These are phyloP conservation scores for Tautogolabrus adspersus DNA, from an alignment of 2,113 vertebrate genomes.

Conservation along the genomic window DNA sequence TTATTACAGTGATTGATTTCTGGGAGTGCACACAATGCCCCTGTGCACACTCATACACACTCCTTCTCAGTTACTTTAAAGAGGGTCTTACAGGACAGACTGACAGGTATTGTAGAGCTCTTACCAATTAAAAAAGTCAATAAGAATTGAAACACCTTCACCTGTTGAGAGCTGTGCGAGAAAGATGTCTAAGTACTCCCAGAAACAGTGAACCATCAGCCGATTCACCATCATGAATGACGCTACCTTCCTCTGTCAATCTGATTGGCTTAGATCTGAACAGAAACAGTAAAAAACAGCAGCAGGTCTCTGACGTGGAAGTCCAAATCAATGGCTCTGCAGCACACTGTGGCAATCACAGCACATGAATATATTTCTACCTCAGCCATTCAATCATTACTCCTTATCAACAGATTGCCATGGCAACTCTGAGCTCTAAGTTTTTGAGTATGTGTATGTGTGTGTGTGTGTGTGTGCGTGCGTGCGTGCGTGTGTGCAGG, in stretches of 20 bases:
- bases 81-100: too few relatives aligned
- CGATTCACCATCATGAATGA: not conserved
- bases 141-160: not conserved
- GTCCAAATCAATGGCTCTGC: slow-evolving; percentile 29
- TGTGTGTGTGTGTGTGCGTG: not conserved
- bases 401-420: slow-evolving; percentile 56
- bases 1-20: too few relatives aligned
- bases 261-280: not conserved
- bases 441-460: slow-evolving; percentile 1
- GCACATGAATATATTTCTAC: slow-evolving; percentile 38
- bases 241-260: not conserved
- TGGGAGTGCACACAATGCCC: too few relatives aligned
- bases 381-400: slow-evolving; percentile 56
- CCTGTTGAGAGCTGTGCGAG: not conserved
- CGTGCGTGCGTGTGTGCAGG: not conserved
- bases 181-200: not conserved
- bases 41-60: too few relatives aligned
- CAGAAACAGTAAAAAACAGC: slow-evolving; percentile 14
- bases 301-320: slow-evolving; percentile 32
- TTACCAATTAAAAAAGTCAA: not conserved
- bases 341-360: slow-evolving; percentile 46
- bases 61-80: too few relatives aligned
- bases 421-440: slow-evolving; percentile 60
- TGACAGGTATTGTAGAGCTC: not conserved
- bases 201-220: not conserved